Evolutionary conservation across 2,113 vertebrate species (phyloP).

Genomic region (Phylloscopus trochilus): DNA sequence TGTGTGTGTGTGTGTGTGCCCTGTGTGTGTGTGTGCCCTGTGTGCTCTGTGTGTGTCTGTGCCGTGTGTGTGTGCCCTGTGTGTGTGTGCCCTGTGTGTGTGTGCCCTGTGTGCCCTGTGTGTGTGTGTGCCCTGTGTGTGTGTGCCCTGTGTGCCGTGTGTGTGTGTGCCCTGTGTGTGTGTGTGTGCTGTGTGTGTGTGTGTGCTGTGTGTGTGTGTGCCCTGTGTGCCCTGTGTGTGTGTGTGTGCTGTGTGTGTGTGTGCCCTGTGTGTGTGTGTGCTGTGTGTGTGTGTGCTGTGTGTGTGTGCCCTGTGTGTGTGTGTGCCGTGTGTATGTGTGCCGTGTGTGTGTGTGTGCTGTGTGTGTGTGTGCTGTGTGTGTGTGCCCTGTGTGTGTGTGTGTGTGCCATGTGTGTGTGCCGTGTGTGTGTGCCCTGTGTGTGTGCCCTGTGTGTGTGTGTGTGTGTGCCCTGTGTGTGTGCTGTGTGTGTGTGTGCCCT

Average conservation of each 20-base stretch:
- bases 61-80: too few relatives aligned
- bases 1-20: too few relatives aligned
- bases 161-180: background rate
- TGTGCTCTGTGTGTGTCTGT: background rate
- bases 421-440: background rate
- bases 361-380: background rate
- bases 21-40: too few relatives aligned
- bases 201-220: background rate
- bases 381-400: background rate
- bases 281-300: background rate
- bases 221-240: background rate
- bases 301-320: background rate
- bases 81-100: background rate
- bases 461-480: background rate
- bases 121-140: background rate
- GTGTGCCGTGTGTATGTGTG: background rate
- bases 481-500: background rate
- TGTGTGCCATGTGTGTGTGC: too few relatives aligned
- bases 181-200: background rate
- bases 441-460: background rate
- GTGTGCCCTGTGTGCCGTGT: background rate
- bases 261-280: background rate
- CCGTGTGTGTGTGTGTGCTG: too few relatives aligned
- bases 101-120: background rate
- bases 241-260: too few relatives aligned